Percentiles rank a stretch among this genome's conserved stretches.
These are phyloP conservation scores for Laupala kohalensis DNA, from an alignment of 1,140 invertebrate species.

Conservation along the genomic window DNA sequence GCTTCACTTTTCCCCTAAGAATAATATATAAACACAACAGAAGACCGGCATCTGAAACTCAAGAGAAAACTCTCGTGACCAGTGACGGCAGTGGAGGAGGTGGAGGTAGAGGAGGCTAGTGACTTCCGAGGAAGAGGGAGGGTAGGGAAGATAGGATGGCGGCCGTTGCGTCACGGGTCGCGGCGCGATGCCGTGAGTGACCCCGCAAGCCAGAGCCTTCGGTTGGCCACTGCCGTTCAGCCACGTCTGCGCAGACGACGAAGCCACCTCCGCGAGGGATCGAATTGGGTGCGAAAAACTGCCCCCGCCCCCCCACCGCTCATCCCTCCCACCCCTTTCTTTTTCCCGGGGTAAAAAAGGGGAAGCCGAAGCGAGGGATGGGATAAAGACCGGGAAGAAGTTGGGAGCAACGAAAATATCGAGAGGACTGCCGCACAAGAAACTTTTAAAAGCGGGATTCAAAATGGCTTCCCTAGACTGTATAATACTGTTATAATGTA, in stretches of 20 bases:
- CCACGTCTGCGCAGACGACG: background rate
- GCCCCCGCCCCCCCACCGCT: background rate
- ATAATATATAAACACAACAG: no score
- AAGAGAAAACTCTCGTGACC: no score
- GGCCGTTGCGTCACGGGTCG: background rate
- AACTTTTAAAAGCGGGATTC: background rate
- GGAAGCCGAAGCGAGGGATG: background rate
- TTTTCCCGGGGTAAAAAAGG: no score
- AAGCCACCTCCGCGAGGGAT: background rate
- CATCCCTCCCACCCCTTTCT: background rate
- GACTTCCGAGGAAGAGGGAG: no score
- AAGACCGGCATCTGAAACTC: no score
- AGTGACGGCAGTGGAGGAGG: no score
- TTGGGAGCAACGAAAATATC: background rate
- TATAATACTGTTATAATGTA: slow-evolving; percentile 13
- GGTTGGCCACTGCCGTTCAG: no score
- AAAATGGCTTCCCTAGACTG: slow-evolving; percentile 5
- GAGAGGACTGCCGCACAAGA: background rate
- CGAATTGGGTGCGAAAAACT: background rate
- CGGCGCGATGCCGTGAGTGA: background rate
- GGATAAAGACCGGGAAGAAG: background rate
- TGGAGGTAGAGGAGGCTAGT: no score
- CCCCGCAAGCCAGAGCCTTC: no score
- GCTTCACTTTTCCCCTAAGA: no score
- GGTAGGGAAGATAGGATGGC: no score